Evolutionary conservation across 2,113 vertebrate species (phyloP).

Genomic region (Camelus dromedarius): DNA sequence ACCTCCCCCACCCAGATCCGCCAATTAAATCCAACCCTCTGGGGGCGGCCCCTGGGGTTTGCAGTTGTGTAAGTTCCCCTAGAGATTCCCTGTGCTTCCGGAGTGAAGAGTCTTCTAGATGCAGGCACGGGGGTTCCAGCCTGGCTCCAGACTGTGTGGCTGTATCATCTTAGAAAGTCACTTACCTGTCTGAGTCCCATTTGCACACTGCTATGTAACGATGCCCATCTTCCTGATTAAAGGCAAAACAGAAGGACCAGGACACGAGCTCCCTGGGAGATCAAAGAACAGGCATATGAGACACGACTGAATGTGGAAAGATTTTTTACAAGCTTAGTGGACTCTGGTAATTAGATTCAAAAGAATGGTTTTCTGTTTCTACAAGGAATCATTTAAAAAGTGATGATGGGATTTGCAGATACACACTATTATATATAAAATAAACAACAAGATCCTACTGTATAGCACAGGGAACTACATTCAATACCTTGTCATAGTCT

Average conservation of each 20-base stretch:
- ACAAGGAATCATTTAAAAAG: background rate
- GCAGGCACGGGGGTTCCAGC: background rate
- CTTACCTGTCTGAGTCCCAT: background rate
- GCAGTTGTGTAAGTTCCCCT: background rate
- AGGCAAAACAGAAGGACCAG: background rate
- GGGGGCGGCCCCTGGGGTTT: rapidly evolving
- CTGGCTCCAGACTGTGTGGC: background rate
- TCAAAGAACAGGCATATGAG: background rate
- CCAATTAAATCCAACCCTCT: background rate
- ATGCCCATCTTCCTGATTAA: background rate
- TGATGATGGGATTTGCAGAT: too few relatives aligned
- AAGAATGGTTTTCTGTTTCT: background rate
- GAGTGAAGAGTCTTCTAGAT: background rate
- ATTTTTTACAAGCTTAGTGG: background rate
- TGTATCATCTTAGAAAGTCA: background rate
- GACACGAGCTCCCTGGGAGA: background rate
- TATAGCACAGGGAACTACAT: too few relatives aligned
- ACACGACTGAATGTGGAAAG: background rate
- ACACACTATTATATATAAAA: too few relatives aligned
- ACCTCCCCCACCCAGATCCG: background rate
- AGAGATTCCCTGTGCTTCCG: rapidly evolving
- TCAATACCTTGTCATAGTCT: too few relatives aligned
- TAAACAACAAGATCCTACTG: too few relatives aligned
- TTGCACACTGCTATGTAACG: background rate
- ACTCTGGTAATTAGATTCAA: background rate